A percentile compares a stretch with the other conserved stretches of the same genome.
These are phyloP conservation scores for Neodiprion lecontei DNA, from an alignment of 1,140 invertebrate species.

Conservation along the genomic window DNA sequence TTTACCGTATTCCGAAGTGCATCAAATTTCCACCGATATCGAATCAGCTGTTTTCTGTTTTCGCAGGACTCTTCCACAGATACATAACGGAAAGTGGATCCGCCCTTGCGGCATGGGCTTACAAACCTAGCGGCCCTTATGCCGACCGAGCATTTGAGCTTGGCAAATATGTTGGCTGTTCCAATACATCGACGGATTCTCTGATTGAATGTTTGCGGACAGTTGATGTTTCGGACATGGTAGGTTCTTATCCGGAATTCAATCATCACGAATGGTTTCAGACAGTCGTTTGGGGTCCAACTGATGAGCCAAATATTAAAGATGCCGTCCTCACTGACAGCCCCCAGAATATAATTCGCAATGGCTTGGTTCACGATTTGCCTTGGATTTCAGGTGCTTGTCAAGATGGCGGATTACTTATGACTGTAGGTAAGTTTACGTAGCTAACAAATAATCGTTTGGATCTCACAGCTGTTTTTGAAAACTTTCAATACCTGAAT, in stretches of 20 bases:
- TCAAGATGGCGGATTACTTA: constrained; percentile 24
- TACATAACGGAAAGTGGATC: constrained; percentile 69
- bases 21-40: too few species aligned
- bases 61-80: constrained; percentile 63
- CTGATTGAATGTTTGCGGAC: constrained; percentile 28
- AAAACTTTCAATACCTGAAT: too few species aligned
- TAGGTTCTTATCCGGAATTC: constrained; percentile 8
- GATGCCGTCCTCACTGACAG: constrained; percentile 28
- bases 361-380: constrained; percentile 21
- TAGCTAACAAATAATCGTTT: neutral
- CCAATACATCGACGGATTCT: constrained; percentile 21
- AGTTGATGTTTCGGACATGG: neutral
- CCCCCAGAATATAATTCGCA: constrained; percentile 21
- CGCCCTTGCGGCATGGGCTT: constrained; percentile 66
- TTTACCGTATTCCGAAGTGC: too few species aligned
- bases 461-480: neutral
- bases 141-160: constrained; percentile 20
- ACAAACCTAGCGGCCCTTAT: constrained; percentile 12
- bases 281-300: constrained; percentile 24
- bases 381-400: constrained; percentile 27
- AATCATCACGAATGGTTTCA: constrained; percentile 15
- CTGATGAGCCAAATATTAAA: constrained; percentile 22
- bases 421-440: neutral
- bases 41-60: too few species aligned
- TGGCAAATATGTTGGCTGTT: constrained; percentile 22